phyloP scores from a whole-genome alignment of 2,888 invertebrate species.

The Ichneumon xanthorius region DNA sequence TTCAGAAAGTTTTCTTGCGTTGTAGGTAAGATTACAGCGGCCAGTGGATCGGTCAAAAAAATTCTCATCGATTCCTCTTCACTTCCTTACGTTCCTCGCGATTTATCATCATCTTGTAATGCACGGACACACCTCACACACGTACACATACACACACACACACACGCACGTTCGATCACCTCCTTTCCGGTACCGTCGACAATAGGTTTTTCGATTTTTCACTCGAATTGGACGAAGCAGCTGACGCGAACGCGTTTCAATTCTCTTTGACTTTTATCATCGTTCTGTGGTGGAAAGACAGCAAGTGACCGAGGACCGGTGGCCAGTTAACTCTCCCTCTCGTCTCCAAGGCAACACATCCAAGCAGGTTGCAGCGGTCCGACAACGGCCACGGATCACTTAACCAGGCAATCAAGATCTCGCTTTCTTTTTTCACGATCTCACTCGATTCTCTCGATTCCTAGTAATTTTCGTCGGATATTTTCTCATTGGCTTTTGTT shows the following conservation, averaged over 20 bases:
- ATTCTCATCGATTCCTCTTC: slow-evolving; percentile 59
- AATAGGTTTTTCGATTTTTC: background rate
- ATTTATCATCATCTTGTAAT: slow-evolving; percentile 41
- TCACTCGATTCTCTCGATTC: slow-evolving; percentile 51
- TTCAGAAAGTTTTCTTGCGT: background rate
- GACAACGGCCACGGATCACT: slow-evolving; percentile 60
- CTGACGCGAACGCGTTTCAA: slow-evolving; percentile 43
- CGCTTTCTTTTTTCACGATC: slow-evolving; percentile 68
- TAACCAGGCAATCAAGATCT: slow-evolving; percentile 65
- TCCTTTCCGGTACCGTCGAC: slow-evolving; percentile 23
- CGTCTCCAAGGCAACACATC: slow-evolving; percentile 32
- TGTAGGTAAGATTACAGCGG: background rate
- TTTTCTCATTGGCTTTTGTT: slow-evolving; percentile 7
- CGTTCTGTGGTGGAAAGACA: background rate
- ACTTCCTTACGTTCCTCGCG: slow-evolving; percentile 15
- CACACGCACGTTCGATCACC: background rate
- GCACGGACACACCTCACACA: background rate
- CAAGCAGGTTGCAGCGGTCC: slow-evolving; percentile 28
- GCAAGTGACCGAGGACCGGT: slow-evolving; percentile 7
- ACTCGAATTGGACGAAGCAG: background rate
- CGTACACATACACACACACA: background rate
- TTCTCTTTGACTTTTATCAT: slow-evolving; percentile 47
- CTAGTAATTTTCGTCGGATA: slow-evolving; percentile 21
- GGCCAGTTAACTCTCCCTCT: slow-evolving; percentile 52
- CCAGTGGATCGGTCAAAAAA: background rate